phyloP scores from a whole-genome alignment of 2,797 vertebrate species.

The Perodicticus potto region DNA sequence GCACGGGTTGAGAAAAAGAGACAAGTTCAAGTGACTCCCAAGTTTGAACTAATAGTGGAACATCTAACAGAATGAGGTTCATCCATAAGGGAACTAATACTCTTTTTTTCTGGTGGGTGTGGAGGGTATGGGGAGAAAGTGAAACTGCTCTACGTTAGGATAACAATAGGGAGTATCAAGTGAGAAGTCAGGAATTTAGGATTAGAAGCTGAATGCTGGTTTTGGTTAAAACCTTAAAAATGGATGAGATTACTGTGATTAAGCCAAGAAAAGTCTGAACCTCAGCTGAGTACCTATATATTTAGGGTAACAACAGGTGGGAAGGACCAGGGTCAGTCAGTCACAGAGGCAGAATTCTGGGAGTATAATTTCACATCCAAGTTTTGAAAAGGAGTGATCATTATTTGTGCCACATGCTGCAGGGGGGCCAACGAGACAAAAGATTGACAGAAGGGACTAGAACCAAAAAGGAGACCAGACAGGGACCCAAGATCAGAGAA shows the following conservation, averaged over 20 bases:
- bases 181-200: not conserved
- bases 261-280: not conserved
- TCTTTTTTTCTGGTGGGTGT: not conserved
- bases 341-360: slow-evolving; percentile 17
- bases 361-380: not conserved
- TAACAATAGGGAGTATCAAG: not conserved
- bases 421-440: not conserved
- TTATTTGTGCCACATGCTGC: not conserved
- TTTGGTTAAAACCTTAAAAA: slow-evolving; percentile 46
- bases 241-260: not conserved
- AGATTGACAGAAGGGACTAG: not conserved
- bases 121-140: not conserved
- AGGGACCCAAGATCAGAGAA: not conserved
- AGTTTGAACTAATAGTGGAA: not conserved
- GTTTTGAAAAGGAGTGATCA: not conserved
- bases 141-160: not conserved
- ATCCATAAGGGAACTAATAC: not conserved
- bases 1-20: not conserved
- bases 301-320: not conserved
- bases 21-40: not conserved
- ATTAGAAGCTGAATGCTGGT: not conserved
- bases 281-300: not conserved
- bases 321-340: not conserved
- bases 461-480: not conserved
- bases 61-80: not conserved